Percentiles rank a stretch among this genome's conserved stretches.
phyloP scores from a whole-genome alignment of 1,140 invertebrate species.

The Anadara kagoshimensis region DNA sequence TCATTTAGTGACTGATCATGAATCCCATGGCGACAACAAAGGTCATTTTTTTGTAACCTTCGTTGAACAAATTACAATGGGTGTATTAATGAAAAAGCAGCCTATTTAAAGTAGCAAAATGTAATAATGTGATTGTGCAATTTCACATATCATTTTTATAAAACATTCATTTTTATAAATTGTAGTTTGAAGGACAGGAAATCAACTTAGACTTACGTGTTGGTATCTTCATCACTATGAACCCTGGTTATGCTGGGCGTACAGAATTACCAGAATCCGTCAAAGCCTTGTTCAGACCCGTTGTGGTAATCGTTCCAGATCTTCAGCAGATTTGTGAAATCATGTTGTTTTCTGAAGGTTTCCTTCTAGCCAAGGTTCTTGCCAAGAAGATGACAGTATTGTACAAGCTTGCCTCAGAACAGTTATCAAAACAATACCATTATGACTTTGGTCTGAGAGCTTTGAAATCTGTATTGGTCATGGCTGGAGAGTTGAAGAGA shows the following conservation, averaged over 20 bases:
- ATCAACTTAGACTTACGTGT: conserved; percentile 88
- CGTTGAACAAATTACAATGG: too few species aligned
- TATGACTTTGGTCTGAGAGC: conserved; percentile 95
- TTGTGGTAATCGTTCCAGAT: conserved; percentile 92
- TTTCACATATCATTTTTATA: too few species aligned
- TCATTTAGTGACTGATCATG: too few species aligned
- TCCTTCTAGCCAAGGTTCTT: conserved; percentile 86
- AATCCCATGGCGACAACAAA: too few species aligned
- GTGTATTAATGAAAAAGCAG: too few species aligned
- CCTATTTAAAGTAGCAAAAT: too few species aligned
- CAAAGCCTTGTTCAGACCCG: conserved; percentile 89
- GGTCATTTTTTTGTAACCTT: too few species aligned
- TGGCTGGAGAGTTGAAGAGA: conserved; percentile 90
- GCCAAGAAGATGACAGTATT: conserved; percentile 95
- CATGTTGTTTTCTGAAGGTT: conserved; percentile 93
- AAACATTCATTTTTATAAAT: conserved; percentile 5
- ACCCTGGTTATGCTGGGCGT: conserved; percentile 91
- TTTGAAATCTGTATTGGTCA: conserved; percentile 89
- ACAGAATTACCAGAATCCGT: conserved; percentile 93
- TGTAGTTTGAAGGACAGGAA: conserved; percentile 88
- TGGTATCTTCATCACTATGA: conserved; percentile 95
- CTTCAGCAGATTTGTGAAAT: conserved; percentile 93
- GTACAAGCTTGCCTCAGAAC: conserved; percentile 88
- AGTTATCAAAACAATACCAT: conserved; percentile 92
- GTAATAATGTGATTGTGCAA: too few species aligned